phyloP scores from a whole-genome alignment of 2,797 vertebrate species.

The Artibeus lituratus region DNA sequence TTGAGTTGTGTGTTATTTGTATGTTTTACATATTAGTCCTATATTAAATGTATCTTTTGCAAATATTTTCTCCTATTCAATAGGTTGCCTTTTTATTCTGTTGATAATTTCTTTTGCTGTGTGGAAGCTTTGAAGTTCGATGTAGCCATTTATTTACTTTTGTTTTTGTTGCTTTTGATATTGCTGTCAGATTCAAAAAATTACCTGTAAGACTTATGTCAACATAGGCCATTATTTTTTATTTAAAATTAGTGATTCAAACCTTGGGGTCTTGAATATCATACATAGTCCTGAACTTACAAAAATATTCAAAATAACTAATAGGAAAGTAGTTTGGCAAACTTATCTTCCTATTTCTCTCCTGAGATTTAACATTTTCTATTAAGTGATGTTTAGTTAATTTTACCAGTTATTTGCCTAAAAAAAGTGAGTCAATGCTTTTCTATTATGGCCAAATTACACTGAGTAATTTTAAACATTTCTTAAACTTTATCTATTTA shows the following conservation, averaged over 20 bases:
- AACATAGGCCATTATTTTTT: not conserved
- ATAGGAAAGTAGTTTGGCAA: not conserved
- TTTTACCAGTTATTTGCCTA: not conserved
- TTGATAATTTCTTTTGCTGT: not conserved
- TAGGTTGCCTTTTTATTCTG: not conserved
- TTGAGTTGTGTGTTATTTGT: not conserved
- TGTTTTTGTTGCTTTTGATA: not conserved
- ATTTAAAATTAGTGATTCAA: conserved; percentile 1
- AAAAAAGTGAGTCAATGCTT: not conserved
- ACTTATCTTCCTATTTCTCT: not conserved
- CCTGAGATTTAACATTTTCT: not conserved
- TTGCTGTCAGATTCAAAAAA: not conserved
- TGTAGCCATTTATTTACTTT: not conserved
- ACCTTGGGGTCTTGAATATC: not conserved
- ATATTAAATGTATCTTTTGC: not conserved
- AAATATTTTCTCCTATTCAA: not conserved
- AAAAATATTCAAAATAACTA: not conserved
- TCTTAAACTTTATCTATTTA: not conserved
- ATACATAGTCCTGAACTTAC: not conserved
- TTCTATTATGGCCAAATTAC: not conserved
- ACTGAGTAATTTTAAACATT: not conserved
- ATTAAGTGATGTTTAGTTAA: not conserved
- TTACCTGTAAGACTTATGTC: not conserved
- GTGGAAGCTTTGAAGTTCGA: not conserved
- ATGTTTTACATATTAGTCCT: not conserved